Evolutionary conservation across 2,888 invertebrate species (phyloP).

Genomic region (Silvanus unidentatus): DNA sequence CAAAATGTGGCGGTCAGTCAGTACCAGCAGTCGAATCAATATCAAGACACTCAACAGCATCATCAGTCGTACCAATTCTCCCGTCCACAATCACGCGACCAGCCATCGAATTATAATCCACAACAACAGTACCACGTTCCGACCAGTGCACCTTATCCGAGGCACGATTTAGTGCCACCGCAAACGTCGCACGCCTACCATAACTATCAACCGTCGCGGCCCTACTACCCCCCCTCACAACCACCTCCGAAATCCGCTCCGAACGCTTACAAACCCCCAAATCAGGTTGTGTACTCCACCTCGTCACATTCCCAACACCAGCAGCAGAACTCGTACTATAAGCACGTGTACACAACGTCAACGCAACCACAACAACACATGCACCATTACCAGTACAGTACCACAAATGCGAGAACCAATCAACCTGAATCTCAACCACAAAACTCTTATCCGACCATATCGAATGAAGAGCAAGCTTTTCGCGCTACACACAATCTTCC

Average conservation of each 20-base stretch:
- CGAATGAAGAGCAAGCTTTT: slow-evolving; percentile 23
- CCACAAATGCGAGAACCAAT: neutral
- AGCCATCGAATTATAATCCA: slow-evolving; percentile 19
- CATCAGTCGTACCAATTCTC: slow-evolving; percentile 26
- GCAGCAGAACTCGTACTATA: slow-evolving; percentile 13
- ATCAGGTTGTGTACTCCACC: slow-evolving; percentile 2
- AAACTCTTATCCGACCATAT: slow-evolving; percentile 14
- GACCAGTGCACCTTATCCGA: slow-evolving; percentile 9
- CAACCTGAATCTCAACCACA: slow-evolving; percentile 7
- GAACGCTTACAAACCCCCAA: neutral
- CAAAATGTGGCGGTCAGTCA: neutral
- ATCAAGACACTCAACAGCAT: neutral
- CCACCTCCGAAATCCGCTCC: neutral
- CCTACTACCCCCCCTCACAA: neutral
- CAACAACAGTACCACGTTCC: slow-evolving; percentile 7
- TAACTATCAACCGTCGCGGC: neutral
- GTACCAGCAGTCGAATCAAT: neutral
- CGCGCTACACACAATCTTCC: slow-evolving; percentile 49
- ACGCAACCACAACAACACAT: slow-evolving; percentile 4
- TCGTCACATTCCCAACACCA: neutral
- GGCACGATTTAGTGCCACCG: neutral
- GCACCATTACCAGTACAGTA: slow-evolving; percentile 6
- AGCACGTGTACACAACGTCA: slow-evolving; percentile 12
- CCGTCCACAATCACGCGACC: slow-evolving; percentile 29
- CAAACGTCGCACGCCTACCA: neutral